phyloP scores from a whole-genome alignment of 2,113 vertebrate genomes.

The Desmodus rotundus region DNA sequence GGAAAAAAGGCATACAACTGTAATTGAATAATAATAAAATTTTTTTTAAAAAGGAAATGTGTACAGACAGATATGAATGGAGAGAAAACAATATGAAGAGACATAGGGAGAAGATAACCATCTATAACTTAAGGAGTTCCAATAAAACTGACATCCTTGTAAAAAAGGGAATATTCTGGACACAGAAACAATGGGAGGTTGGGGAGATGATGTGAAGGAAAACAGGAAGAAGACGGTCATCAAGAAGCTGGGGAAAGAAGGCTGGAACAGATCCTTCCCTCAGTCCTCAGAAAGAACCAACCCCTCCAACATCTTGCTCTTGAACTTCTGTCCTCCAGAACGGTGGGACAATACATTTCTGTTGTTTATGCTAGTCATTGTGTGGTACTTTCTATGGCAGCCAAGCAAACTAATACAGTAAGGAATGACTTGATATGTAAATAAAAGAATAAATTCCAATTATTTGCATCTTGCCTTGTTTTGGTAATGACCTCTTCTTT shows the following conservation, averaged over 20 bases:
- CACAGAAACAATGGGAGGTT: background rate
- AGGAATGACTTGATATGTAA: background rate
- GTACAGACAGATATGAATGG: too few species aligned
- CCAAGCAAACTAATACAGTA: background rate
- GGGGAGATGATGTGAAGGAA: background rate
- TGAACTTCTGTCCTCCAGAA: background rate
- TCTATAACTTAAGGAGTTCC: background rate
- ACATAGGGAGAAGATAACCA: background rate
- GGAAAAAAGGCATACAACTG: too few species aligned
- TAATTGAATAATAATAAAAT: too few species aligned
- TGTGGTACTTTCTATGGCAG: background rate
- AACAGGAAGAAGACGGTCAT: background rate
- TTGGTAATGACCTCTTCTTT: background rate
- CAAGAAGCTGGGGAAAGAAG: background rate
- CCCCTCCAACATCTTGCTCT: background rate
- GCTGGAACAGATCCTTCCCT: background rate
- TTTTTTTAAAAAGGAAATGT: too few species aligned
- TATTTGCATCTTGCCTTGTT: background rate
- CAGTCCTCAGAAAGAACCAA: background rate
- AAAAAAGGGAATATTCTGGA: background rate
- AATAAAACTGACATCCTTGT: background rate
- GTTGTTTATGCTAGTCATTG: background rate
- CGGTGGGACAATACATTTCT: background rate
- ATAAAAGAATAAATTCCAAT: background rate
- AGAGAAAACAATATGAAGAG: too few species aligned